Evolutionary conservation across 2,888 invertebrate genomes (phyloP).

Genomic region (Drosophila acutilabella): DNA sequence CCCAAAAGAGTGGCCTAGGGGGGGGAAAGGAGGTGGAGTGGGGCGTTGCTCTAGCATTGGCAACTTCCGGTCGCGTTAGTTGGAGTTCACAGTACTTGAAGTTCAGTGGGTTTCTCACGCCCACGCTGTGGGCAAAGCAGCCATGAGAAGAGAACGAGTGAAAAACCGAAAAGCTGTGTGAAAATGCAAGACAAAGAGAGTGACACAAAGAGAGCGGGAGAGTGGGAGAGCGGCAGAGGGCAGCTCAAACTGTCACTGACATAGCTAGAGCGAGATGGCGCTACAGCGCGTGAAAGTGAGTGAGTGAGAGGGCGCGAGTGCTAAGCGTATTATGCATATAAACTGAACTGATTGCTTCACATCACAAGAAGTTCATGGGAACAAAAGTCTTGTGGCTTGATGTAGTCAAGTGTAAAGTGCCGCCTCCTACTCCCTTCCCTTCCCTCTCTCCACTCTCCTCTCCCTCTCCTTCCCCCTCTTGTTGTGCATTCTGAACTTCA

Average conservation of each 20-base stretch:
- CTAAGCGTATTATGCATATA: slow-evolving; percentile 50
- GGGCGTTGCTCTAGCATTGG: slow-evolving; percentile 38
- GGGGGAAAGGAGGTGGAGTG: background rate
- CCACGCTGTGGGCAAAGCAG: slow-evolving; percentile 60
- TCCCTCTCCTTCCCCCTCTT: background rate
- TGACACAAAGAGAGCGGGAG: slow-evolving; percentile 5
- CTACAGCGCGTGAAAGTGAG: background rate
- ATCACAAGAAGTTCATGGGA: slow-evolving; percentile 70
- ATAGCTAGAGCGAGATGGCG: slow-evolving; percentile 3
- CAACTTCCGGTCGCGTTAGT: slow-evolving; percentile 70
- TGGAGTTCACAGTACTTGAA: slow-evolving; percentile 57
- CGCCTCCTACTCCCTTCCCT: background rate
- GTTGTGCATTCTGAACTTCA: slow-evolving; percentile 38
- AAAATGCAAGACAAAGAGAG: slow-evolving; percentile 36
- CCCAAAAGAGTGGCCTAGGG: slow-evolving; percentile 27
- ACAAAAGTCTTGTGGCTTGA: slow-evolving; percentile 55
- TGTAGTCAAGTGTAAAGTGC: slow-evolving; percentile 67
- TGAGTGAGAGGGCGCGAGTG: background rate
- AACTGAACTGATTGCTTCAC: slow-evolving; percentile 59
- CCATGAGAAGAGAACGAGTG: slow-evolving; percentile 63
- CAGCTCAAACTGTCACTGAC: slow-evolving; percentile 42
- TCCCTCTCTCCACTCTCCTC: background rate
- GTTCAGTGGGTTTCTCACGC: slow-evolving; percentile 75
- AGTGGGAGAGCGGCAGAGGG: background rate
- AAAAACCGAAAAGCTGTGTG: slow-evolving; percentile 68